Percentiles rank a stretch among this genome's conserved stretches.
These are phyloP conservation scores for Lasius fuliginosus DNA, from an alignment of 2,888 invertebrate species.

Conservation along the genomic window DNA sequence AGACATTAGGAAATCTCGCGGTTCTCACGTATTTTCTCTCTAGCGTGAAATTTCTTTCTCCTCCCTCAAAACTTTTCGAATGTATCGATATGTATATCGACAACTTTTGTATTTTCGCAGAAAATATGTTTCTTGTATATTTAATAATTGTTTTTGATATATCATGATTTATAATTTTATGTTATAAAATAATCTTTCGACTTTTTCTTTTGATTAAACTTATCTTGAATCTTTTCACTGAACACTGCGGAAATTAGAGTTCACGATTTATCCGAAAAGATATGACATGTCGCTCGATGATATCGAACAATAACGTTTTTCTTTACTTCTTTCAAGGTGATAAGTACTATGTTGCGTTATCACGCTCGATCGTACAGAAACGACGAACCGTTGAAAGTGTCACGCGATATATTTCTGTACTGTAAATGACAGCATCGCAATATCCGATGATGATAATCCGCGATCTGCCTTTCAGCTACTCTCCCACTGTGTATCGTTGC, in stretches of 20 bases:
- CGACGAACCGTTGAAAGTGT: constrained; percentile 50
- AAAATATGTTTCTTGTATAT: background rate
- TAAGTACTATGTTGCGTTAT: constrained; percentile 26
- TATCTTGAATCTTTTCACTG: background rate
- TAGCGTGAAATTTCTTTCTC: background rate
- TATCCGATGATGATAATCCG: constrained; percentile 53
- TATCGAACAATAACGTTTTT: background rate
- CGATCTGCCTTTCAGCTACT: constrained; percentile 39
- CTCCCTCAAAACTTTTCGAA: background rate
- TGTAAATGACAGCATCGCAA: constrained; percentile 43
- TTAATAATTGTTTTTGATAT: background rate
- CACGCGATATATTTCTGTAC: constrained; percentile 59
- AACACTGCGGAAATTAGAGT: background rate
- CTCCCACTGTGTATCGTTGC: constrained; percentile 49
- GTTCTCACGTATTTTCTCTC: background rate
- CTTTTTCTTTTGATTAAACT: background rate
- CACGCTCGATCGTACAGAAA: constrained; percentile 7
- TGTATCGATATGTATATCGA: background rate
- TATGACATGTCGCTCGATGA: background rate
- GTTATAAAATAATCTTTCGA: background rate
- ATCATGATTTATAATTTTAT: background rate
- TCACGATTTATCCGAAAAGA: constrained; percentile 1
- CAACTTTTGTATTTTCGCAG: background rate
- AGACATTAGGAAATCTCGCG: constrained; percentile 64
- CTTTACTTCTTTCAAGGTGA: constrained; percentile 1